These are phyloP conservation scores for Troides helena DNA, from an alignment of 2,888 invertebrate genomes.

Conservation along the genomic window DNA sequence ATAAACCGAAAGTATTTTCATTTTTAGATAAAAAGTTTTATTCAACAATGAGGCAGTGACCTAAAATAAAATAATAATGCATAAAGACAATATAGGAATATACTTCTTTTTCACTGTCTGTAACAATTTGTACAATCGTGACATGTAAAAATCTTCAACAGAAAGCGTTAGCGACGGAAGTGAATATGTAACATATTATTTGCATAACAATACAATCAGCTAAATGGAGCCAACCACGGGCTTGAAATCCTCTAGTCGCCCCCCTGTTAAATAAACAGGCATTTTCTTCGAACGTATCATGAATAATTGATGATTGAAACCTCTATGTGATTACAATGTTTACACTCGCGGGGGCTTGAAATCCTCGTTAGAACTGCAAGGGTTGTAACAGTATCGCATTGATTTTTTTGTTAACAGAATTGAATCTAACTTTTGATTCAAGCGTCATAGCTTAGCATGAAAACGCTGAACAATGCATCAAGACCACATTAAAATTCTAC, in stretches of 20 bases:
- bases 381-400: background rate
- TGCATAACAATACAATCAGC: slow-evolving; percentile 14
- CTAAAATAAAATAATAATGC: no score
- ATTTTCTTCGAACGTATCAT: slow-evolving; percentile 4
- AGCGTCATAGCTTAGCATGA: background rate
- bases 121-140: no score
- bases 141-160: slow-evolving; percentile 9
- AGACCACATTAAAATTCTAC: slow-evolving; percentile 2
- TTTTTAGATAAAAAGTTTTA: no score
- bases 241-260: slow-evolving; percentile 8
- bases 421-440: background rate
- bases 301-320: slow-evolving; percentile 22
- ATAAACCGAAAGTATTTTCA: no score
- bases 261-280: slow-evolving; percentile 11
- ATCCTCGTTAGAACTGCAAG: background rate
- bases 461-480: background rate
- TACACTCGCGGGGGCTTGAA: background rate
- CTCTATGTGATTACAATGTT: background rate
- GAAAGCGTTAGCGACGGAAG: background rate
- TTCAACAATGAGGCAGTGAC: no score
- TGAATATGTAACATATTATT: slow-evolving; percentile 2
- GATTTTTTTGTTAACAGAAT: background rate
- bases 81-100: no score
- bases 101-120: no score
- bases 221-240: slow-evolving; percentile 11